phyloP scores from a whole-genome alignment of 1,140 invertebrate genomes.

The Manduca sexta region DNA sequence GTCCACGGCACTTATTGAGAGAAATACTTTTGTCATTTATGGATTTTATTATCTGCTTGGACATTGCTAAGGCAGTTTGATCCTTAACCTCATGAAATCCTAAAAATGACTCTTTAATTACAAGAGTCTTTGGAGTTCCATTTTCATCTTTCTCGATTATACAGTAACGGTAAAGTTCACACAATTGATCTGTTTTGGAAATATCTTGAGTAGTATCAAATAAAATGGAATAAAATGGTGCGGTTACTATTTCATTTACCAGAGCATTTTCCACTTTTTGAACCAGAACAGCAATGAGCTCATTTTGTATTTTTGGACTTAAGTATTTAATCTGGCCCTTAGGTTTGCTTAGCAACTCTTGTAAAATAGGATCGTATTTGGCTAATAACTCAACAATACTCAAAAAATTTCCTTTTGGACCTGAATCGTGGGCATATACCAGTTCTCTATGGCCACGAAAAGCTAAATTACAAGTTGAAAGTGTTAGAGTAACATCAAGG shows the following conservation, averaged over 20 bases:
- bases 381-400: too few relatives aligned
- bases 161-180: slow-evolving; percentile 22
- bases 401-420: too few relatives aligned
- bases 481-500: slow-evolving; percentile 22
- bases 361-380: not conserved
- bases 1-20: slow-evolving; percentile 19
- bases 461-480: slow-evolving; percentile 25
- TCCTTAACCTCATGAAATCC: slow-evolving; percentile 22
- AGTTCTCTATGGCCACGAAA: slow-evolving; percentile 21
- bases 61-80: slow-evolving; percentile 25
- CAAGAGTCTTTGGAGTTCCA: slow-evolving; percentile 19
- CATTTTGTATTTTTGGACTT: slow-evolving; percentile 30
- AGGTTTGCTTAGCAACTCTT: slow-evolving; percentile 22
- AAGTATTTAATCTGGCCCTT: slow-evolving; percentile 32
- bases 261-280: slow-evolving; percentile 24
- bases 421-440: too few relatives aligned
- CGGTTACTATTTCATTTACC: slow-evolving; percentile 23
- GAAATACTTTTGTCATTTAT: slow-evolving; percentile 24
- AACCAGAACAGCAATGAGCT: slow-evolving; percentile 26
- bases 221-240: slow-evolving; percentile 24
- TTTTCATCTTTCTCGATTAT: slow-evolving; percentile 24
- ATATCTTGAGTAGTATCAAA: slow-evolving; percentile 28
- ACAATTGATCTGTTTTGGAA: slow-evolving; percentile 21
- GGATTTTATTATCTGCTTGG: slow-evolving; percentile 23
- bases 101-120: slow-evolving; percentile 23